A percentile compares a stretch with the other conserved stretches of the same genome.
Evolutionary conservation across 2,888 invertebrate genomes (phyloP).

Genomic region (Xestoiulus laeticollis): DNA sequence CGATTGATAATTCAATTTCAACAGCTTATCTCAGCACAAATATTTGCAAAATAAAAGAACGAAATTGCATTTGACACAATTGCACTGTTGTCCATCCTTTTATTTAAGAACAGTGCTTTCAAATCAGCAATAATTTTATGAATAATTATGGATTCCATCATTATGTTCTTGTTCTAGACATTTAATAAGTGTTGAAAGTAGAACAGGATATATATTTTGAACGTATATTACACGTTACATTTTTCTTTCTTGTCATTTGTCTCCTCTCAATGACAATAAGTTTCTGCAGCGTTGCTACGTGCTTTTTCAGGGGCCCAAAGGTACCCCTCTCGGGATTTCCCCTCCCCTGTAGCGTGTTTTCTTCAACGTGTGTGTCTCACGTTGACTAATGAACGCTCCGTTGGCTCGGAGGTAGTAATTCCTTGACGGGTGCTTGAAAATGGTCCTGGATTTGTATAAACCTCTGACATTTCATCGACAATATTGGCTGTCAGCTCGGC

Average conservation of each 20-base stretch:
- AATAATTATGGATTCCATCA: too few relatives aligned
- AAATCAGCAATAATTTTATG: too few relatives aligned
- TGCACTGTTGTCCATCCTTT: too few relatives aligned
- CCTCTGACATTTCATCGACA: not conserved
- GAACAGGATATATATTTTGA: not conserved
- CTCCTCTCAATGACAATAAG: not conserved
- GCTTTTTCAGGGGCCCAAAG: not conserved
- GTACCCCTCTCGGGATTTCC: not conserved
- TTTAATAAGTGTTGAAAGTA: not conserved
- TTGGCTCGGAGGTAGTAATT: slow-evolving; percentile 28
- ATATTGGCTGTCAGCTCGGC: not conserved
- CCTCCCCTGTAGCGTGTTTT: not conserved
- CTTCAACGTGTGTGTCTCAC: slow-evolving; percentile 35
- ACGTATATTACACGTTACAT: not conserved
- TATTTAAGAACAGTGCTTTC: too few relatives aligned
- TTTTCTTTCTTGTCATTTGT: not conserved
- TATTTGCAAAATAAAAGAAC: not conserved
- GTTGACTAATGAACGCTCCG: slow-evolving; percentile 41
- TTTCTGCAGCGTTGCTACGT: not conserved
- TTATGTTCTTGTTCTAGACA: too few relatives aligned
- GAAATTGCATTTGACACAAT: too few relatives aligned
- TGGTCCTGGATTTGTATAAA: slow-evolving; percentile 20
- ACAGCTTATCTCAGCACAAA: not conserved
- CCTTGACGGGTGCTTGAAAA: slow-evolving; percentile 30
- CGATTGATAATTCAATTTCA: not conserved